Percentiles rank a stretch among this genome's conserved stretches.
Conservation (phyloP, 2,888 invertebrate species). For the Marasmarcha lunaedactyla region DNA sequence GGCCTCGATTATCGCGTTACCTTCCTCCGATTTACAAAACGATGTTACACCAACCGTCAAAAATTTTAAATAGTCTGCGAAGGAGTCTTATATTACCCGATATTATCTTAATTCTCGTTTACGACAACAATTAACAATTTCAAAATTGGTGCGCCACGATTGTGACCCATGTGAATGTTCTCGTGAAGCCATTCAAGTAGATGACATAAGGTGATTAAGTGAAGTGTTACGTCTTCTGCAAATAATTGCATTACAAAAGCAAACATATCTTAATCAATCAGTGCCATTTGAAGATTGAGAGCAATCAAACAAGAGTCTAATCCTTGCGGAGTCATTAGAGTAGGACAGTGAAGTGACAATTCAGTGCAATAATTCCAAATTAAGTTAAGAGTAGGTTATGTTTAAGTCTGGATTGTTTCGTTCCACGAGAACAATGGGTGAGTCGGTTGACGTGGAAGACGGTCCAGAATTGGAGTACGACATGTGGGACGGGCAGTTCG, state of each 20-base stretch:
- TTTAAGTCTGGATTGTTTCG: conserved; percentile 61
- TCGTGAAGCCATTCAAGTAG: conserved; percentile 24
- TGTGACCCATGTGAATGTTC: conserved; percentile 6
- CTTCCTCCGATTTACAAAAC: conserved; percentile 26
- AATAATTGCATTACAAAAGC: conserved; percentile 24
- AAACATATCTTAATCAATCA: conserved; percentile 12
- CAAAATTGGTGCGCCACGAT: conserved; percentile 9
- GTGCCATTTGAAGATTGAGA: conserved; percentile 51
- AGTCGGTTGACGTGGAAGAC: conserved; percentile 60
- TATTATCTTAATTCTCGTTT: conserved; percentile 55
- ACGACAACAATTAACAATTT: conserved; percentile 48
- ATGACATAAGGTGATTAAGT: conserved; percentile 31
- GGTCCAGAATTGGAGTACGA: conserved; percentile 84
- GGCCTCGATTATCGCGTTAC: too few relatives aligned
- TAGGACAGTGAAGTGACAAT: conserved; percentile 22
- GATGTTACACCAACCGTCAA: conserved; percentile 56
- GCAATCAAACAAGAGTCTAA: conserved; percentile 46
- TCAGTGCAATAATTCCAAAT: conserved; percentile 42
- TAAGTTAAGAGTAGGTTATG: conserved; percentile 25
- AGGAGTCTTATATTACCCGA: conserved; percentile 48
- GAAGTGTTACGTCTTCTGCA: conserved; percentile 21
- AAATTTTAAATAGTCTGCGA: conserved; percentile 50
- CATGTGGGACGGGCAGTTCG: conserved; percentile 91
- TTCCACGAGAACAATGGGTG: conserved; percentile 53
- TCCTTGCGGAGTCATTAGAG: conserved; percentile 39